These are phyloP conservation scores for Enchytraeus crypticus DNA, from an alignment of 2,888 invertebrate genomes.

Conservation along the genomic window DNA sequence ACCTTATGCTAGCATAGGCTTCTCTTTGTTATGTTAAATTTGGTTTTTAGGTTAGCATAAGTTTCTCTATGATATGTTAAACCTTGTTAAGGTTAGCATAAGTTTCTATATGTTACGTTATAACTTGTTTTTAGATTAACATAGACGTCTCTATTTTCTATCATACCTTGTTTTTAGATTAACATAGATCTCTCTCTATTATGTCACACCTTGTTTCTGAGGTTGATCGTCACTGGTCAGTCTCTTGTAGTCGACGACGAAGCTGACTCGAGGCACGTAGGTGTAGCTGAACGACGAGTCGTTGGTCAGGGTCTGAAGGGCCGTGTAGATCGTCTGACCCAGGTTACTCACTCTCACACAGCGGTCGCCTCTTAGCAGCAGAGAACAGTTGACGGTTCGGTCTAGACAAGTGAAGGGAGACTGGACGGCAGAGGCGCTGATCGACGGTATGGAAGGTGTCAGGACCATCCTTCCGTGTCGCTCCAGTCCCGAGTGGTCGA, in stretches of 20 bases:
- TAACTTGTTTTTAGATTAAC: too few species aligned
- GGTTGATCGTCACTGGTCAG: neutral
- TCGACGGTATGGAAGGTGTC: constrained; percentile 9
- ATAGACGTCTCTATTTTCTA: too few species aligned
- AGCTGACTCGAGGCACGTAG: constrained; percentile 12
- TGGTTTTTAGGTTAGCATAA: too few species aligned
- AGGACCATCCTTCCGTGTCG: constrained; percentile 11
- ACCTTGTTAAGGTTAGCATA: too few species aligned
- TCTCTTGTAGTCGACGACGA: constrained; percentile 16
- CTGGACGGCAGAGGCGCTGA: constrained; percentile 1
- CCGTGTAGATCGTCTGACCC: constrained; percentile 5
- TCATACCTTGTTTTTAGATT: too few species aligned
- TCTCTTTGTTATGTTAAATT: too few species aligned
- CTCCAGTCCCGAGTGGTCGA: constrained; percentile 21
- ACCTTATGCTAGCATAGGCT: too few species aligned
- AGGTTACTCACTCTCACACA: constrained; percentile 13
- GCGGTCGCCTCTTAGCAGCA: constrained; percentile 16
- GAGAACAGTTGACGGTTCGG: constrained; percentile 23
- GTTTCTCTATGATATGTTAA: too few species aligned
- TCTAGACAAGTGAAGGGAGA: constrained; percentile 24
- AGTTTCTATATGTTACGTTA: too few species aligned
- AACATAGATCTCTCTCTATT: too few species aligned
- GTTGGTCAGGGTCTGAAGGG: neutral
- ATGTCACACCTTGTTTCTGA: neutral
- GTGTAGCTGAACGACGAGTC: neutral